Percentiles rank a stretch among this genome's conserved stretches.
These are phyloP conservation scores for Peromyscus polionotus DNA, from an alignment of 2,113 vertebrate genomes.

Conservation along the genomic window DNA sequence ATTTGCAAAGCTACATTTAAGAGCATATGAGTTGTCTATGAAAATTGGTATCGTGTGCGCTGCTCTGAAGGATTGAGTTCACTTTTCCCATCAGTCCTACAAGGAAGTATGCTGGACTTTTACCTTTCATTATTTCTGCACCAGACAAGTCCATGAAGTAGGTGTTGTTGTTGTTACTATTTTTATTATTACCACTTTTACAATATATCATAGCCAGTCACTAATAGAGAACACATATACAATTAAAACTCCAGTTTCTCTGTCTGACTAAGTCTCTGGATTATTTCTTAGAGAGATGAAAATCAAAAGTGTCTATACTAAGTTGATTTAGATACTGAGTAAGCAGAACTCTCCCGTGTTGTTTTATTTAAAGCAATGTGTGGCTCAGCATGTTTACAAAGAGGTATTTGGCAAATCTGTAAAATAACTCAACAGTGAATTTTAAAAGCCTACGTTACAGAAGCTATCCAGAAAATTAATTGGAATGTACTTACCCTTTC, in stretches of 20 bases:
- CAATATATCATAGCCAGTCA: background rate
- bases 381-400: slow-evolving; percentile 20
- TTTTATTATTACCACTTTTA: background rate
- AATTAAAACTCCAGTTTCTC: background rate
- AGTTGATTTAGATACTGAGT: slow-evolving; percentile 27
- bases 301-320: slow-evolving; percentile 5
- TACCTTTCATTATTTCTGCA: background rate
- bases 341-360: background rate
- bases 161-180: background rate
- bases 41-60: background rate
- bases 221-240: background rate
- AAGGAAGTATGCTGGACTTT: background rate
- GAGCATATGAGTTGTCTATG: background rate
- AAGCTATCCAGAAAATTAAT: slow-evolving; percentile 2
- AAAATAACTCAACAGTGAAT: background rate
- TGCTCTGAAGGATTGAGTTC: background rate
- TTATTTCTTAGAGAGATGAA: background rate
- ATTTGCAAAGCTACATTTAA: background rate
- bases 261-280: background rate
- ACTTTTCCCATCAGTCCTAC: background rate
- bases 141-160: background rate
- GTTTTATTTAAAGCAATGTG: slow-evolving; percentile 19
- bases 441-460: slow-evolving; percentile 26
- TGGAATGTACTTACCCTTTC: background rate
- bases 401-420: slow-evolving; percentile 36